A percentile compares a stretch with the other conserved stretches of the same genome.
Evolutionary conservation across 92 coral and sea anemone species (phyloP).

Genomic region (Palythoa heliodiscus): DNA sequence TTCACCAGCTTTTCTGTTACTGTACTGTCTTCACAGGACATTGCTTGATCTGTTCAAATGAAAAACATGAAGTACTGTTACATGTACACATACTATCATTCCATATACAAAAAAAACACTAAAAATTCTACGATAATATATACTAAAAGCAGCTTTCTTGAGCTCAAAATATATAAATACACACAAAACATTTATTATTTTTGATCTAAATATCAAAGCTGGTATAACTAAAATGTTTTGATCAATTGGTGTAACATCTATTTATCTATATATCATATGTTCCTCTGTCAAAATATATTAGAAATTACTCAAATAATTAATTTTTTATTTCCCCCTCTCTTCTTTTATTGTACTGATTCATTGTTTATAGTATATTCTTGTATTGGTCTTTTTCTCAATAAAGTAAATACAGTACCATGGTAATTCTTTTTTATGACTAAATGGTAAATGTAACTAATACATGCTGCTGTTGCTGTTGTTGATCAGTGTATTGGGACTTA

Average conservation of each 20-base stretch:
- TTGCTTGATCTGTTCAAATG: slow-evolving; percentile 15
- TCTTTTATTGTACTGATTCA: neutral
- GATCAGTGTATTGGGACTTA: neutral
- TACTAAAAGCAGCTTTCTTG: neutral
- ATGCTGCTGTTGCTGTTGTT: neutral
- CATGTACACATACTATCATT: slow-evolving; percentile 1
- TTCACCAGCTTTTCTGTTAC: neutral
- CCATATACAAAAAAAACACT: neutral
- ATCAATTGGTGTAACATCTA: no score
- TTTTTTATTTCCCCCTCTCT: neutral
- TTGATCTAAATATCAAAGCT: neutral
- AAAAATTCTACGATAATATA: neutral
- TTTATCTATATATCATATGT: neutral
- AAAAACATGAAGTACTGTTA: neutral
- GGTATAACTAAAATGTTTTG: neutral
- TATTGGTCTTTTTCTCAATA: neutral
- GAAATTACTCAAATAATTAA: neutral
- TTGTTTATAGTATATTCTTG: neutral
- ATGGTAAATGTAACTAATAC: neutral
- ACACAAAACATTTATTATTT: neutral
- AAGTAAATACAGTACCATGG: neutral
- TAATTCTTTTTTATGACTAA: neutral
- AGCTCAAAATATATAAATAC: neutral
- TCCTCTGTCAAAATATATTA: neutral
- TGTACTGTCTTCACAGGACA: neutral